Percentiles rank a stretch among this genome's conserved stretches.
Evolutionary conservation across 2,113 vertebrate species (phyloP).

Genomic region (Chlamydotis undulata): DNA sequence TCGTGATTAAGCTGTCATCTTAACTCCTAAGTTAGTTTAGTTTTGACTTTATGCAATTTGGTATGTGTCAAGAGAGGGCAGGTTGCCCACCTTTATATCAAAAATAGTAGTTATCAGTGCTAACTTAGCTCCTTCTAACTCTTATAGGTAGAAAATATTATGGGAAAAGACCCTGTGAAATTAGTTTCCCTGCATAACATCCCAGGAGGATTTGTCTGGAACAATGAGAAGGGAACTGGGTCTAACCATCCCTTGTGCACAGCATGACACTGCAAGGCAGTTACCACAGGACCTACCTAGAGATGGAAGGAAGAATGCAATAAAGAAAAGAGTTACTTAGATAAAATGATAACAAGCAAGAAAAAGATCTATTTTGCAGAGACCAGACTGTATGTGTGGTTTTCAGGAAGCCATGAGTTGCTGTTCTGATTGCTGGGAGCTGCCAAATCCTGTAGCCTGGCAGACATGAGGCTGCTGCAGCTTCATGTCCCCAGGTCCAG

Average conservation of each 20-base stretch:
- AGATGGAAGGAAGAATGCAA: not conserved
- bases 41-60: not conserved
- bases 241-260: not conserved
- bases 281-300: not conserved
- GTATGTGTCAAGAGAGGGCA: not conserved
- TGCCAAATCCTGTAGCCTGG: not conserved
- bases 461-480: not conserved
- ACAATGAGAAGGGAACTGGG: not conserved
- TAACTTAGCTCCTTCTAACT: not conserved
- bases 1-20: not conserved
- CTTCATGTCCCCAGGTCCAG: not conserved
- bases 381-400: fast-evolving
- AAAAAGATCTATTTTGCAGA: not conserved
- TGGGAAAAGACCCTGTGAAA: not conserved
- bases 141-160: not conserved
- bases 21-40: not conserved
- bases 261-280: not conserved
- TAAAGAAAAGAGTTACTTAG: not conserved
- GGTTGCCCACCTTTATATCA: not conserved
- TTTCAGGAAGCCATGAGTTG: not conserved
- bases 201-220: not conserved
- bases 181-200: not conserved
- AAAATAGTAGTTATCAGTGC: not conserved
- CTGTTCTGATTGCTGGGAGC: not conserved
- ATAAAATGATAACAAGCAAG: not conserved